Evolutionary conservation across 2,888 invertebrate species (phyloP).

Genomic region (Caenorhabditis angaria): DNA sequence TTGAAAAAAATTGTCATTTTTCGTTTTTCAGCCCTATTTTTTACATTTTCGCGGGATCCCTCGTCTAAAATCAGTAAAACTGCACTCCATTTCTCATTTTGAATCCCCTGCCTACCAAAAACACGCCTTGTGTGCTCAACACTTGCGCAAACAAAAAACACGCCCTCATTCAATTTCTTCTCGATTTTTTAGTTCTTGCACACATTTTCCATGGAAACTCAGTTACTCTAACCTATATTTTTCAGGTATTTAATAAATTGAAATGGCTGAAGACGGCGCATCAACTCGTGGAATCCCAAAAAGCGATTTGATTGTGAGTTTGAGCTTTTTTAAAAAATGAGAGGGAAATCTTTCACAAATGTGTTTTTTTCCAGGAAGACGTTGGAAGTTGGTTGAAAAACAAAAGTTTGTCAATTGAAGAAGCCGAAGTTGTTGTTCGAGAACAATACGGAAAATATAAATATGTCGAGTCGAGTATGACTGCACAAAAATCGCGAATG

Average conservation of each 20-base stretch:
- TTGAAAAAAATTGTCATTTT: too few relatives aligned
- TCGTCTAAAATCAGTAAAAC: too few relatives aligned
- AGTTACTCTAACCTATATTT: neutral
- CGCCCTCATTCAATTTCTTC: neutral
- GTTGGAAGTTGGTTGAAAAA: conserved; percentile 49
- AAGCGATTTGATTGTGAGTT: conserved; percentile 36
- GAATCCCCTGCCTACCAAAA: neutral
- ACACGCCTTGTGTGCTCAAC: neutral
- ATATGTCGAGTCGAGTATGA: conserved; percentile 52
- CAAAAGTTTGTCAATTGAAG: conserved; percentile 47
- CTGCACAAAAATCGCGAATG: conserved; percentile 38
- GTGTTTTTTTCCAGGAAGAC: conserved; percentile 48
- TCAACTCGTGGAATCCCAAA: conserved; percentile 37
- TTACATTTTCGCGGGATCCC: too few relatives aligned
- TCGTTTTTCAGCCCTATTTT: too few relatives aligned
- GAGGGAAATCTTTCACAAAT: too few relatives aligned
- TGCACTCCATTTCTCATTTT: too few relatives aligned
- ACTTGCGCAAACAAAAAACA: neutral
- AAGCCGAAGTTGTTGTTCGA: conserved; percentile 49
- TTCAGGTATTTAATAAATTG: conserved; percentile 19
- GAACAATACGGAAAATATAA: conserved; percentile 59
- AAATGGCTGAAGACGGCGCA: neutral
- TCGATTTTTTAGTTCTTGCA: conserved; percentile 4
- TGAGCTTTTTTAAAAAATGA: too few relatives aligned
- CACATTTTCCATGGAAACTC: too few relatives aligned